Conservation (phyloP, 2,888 invertebrate species). For the Diploptera punctata region DNA sequence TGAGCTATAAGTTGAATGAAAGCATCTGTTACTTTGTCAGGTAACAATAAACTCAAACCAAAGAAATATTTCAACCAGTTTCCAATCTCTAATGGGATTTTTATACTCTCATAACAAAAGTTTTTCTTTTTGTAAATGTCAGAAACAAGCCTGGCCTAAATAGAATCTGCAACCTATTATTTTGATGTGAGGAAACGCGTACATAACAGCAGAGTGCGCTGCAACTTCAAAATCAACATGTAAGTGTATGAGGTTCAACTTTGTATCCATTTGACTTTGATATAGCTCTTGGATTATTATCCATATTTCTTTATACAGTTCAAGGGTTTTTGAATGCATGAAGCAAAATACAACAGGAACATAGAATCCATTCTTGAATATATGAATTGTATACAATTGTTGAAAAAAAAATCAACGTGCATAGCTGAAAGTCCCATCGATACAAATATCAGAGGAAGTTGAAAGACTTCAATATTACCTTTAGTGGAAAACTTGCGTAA, state of each 20-base stretch:
- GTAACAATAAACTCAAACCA: too few species aligned
- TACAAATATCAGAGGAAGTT: background rate
- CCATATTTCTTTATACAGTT: conserved; percentile 4
- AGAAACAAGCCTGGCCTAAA: background rate
- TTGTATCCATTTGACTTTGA: background rate
- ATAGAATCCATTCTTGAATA: background rate
- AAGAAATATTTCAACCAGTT: background rate
- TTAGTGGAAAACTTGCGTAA: background rate
- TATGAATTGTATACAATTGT: background rate
- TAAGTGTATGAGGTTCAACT: background rate
- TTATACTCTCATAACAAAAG: too few species aligned
- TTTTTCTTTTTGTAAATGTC: background rate
- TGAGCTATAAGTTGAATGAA: background rate
- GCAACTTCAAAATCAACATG: conserved; percentile 6
- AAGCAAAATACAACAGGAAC: background rate
- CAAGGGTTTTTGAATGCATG: background rate
- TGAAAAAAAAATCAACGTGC: background rate
- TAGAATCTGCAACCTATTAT: background rate
- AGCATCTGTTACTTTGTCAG: background rate
- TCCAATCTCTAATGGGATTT: background rate
- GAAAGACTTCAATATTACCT: background rate
- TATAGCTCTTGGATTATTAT: background rate
- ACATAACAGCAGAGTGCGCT: background rate
- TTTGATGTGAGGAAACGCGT: background rate
- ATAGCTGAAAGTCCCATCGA: background rate